Conservation (phyloP, 2,797 vertebrate species). For the Brotula barbata region DNA sequence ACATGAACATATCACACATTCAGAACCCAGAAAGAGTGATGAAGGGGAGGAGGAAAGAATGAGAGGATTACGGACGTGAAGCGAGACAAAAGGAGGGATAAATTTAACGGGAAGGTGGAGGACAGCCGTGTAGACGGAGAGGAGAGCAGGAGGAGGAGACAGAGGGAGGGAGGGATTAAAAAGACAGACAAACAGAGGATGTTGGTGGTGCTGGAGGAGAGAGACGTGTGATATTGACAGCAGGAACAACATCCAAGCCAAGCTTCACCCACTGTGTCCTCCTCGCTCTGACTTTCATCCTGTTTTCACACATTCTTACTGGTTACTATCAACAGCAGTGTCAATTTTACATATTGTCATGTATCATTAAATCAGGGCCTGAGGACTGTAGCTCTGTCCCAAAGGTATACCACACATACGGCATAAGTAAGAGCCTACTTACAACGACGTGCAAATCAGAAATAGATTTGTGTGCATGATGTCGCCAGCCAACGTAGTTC, state of each 20-base stretch:
- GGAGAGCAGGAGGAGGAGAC: neutral
- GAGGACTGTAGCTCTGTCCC: no score
- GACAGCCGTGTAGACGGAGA: slow-evolving; percentile 4
- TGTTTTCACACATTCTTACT: slow-evolving; percentile 40
- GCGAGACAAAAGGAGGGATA: neutral
- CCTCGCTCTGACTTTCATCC: slow-evolving; percentile 23
- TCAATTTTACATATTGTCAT: neutral
- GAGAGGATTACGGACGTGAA: neutral
- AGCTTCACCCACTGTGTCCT: slow-evolving; percentile 39
- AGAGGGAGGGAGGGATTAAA: slow-evolving; percentile 26
- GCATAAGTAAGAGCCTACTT: no score
- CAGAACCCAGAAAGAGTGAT: neutral
- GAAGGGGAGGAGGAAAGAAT: neutral
- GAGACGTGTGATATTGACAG: slow-evolving; percentile 45
- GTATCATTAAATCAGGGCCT: no score
- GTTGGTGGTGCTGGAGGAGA: slow-evolving; percentile 29
- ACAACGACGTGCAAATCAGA: no score
- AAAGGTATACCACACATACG: no score
- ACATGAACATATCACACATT: neutral
- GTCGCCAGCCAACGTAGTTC: no score
- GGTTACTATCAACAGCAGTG: slow-evolving; percentile 24
- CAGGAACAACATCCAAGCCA: slow-evolving; percentile 30
- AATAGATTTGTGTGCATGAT: no score
- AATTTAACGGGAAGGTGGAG: slow-evolving; percentile 4
- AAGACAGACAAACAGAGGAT: slow-evolving; percentile 26